Evolutionary conservation across 2,797 vertebrate genomes (phyloP).

Genomic region (Xyrichtys novacula): DNA sequence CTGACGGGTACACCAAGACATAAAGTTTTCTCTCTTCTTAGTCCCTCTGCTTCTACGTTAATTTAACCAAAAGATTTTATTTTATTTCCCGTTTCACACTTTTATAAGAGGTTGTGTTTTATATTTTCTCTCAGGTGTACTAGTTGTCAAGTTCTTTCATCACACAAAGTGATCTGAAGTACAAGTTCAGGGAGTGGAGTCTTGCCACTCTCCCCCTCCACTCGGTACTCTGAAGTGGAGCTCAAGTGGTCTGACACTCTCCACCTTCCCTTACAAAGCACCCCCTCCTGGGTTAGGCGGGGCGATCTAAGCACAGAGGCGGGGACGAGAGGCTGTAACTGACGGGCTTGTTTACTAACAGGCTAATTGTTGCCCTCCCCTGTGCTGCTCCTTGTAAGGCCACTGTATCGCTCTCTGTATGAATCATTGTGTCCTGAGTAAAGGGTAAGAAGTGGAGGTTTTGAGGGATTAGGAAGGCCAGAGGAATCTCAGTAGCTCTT

Average conservation of each 20-base stretch:
- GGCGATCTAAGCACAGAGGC: constrained; percentile 65
- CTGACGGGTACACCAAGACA: constrained; percentile 61
- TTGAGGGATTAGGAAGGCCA: constrained; percentile 32
- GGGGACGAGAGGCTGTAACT: constrained; percentile 61
- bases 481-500: constrained; percentile 46
- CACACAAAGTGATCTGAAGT: constrained; percentile 26
- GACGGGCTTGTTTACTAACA: constrained; percentile 79
- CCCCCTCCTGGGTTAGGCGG: constrained; percentile 75
- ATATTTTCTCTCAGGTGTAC: constrained; percentile 1
- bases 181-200: constrained; percentile 37
- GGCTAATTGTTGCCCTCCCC: constrained; percentile 76
- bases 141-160: constrained; percentile 6
- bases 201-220: constrained; percentile 27
- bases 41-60: constrained; percentile 23
- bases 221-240: constrained; percentile 73
- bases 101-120: constrained; percentile 14
- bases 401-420: constrained; percentile 56
- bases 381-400: constrained; percentile 60
- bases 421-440: constrained; percentile 51
- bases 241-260: constrained; percentile 79
- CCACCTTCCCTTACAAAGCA: constrained; percentile 77
- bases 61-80: constrained; percentile 27
- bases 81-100: constrained; percentile 17
- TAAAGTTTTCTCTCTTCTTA: no score
- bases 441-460: constrained; percentile 55